Evolutionary conservation across 2,113 vertebrate genomes (phyloP).

Genomic region (Ageneiosus marmoratus): DNA sequence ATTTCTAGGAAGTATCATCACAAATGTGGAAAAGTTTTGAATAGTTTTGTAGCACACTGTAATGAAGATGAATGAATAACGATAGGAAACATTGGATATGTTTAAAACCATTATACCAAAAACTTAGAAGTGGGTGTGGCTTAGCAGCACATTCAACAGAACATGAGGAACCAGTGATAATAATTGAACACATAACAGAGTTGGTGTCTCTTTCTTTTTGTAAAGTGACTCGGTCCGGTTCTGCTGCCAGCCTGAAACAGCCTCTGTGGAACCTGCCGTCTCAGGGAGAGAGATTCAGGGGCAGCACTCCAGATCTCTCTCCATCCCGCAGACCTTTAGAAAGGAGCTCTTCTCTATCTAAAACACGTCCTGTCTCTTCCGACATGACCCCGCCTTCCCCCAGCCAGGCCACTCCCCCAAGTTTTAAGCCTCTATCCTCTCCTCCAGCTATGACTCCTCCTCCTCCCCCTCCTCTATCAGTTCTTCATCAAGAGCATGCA

Average conservation of each 20-base stretch:
- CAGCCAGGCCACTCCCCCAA: conserved; percentile 54
- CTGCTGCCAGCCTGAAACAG: conserved; percentile 68
- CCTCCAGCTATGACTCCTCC: conserved; percentile 46
- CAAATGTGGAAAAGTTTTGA: background rate
- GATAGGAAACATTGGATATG: too few relatives aligned
- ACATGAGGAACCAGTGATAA: background rate
- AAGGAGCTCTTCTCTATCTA: conserved; percentile 46
- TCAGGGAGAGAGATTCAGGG: conserved; percentile 55
- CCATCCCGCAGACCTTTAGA: conserved; percentile 59
- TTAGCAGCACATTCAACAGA: background rate
- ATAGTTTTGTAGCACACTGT: background rate
- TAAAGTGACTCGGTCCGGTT: conserved; percentile 71
- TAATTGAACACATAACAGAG: background rate
- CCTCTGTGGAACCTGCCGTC: conserved; percentile 69
- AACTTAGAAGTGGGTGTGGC: too few relatives aligned
- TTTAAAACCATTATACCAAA: too few relatives aligned
- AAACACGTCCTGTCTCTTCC: conserved; percentile 55
- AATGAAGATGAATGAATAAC: background rate
- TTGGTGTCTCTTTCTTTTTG: conserved; percentile 20
- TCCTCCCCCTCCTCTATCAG: conserved; percentile 62
- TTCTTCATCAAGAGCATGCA: conserved; percentile 65
- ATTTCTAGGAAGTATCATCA: background rate
- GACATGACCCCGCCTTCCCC: conserved; percentile 66
- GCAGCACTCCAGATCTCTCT: conserved; percentile 50
- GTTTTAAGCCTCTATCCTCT: conserved; percentile 42